Evolutionary conservation across 2,797 vertebrate species (phyloP).

Genomic region (Staurois parvus): DNA sequence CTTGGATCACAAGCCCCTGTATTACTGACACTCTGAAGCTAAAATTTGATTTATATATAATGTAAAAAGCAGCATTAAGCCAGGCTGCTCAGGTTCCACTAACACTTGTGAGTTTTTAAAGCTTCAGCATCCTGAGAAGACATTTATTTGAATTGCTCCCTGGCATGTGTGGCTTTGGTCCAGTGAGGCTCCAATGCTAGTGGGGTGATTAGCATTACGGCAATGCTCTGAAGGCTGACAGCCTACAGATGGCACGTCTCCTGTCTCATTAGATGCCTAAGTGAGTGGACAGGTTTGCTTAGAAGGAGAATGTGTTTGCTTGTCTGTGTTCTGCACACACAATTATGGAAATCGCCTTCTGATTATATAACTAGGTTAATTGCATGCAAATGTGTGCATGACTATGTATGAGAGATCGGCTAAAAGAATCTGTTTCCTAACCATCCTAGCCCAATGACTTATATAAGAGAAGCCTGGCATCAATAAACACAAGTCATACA

Average conservation of each 20-base stretch:
- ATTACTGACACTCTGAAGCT: background rate
- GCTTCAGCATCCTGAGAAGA: conserved; percentile 1
- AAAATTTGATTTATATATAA: background rate
- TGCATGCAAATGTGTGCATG: conserved; percentile 47
- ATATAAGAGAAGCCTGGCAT: conserved; percentile 2
- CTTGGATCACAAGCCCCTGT: background rate
- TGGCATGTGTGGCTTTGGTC: conserved; percentile 27
- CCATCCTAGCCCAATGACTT: conserved; percentile 10
- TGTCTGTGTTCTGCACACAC: conserved; percentile 30
- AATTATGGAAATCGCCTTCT: conserved; percentile 47
- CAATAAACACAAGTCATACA: background rate
- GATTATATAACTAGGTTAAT: conserved; percentile 56
- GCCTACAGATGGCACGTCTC: conserved; percentile 31
- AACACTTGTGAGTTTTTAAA: conserved; percentile 3
- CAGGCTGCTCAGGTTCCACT: background rate
- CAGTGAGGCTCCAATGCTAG: conserved; percentile 13
- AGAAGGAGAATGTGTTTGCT: conserved; percentile 16
- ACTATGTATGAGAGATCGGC: conserved; percentile 42
- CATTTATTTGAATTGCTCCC: conserved; percentile 20
- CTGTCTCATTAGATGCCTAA: conserved; percentile 27
- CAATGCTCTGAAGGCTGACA: background rate
- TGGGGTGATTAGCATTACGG: background rate
- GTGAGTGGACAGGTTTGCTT: conserved; percentile 12
- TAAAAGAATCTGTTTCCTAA: conserved; percentile 8
- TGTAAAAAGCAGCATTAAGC: background rate